Conservation (phyloP, 64 coral and sea anemone species). For the Dendrophyllia cribrosa region DNA sequence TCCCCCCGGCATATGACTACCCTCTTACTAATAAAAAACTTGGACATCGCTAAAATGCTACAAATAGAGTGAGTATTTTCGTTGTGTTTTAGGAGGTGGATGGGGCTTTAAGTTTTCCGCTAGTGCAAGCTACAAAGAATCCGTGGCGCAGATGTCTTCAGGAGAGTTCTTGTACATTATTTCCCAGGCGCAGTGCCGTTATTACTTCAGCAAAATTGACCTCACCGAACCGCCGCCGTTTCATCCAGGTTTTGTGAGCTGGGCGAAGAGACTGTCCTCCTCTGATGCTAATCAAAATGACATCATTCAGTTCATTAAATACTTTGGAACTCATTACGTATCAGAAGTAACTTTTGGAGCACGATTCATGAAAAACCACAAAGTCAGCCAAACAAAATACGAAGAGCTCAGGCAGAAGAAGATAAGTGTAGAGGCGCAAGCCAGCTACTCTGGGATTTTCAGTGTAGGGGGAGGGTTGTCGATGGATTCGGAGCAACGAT, state of each 20-base stretch:
- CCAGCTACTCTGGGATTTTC: constrained; percentile 19
- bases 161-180: constrained; percentile 43
- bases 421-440: constrained; percentile 47
- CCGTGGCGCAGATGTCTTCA: background rate
- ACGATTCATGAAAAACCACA: constrained; percentile 43
- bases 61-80: background rate
- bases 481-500: constrained; percentile 24
- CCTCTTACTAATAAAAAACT: no score
- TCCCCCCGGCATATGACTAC: background rate
- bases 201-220: constrained; percentile 50
- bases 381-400: constrained; percentile 8
- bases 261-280: background rate
- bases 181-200: constrained; percentile 37
- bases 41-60: no score
- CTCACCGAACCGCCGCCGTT: background rate
- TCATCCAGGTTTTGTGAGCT: constrained; percentile 40
- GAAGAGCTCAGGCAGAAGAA: background rate
- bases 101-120: constrained; percentile 57
- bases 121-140: constrained; percentile 49
- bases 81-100: background rate
- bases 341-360: constrained; percentile 40
- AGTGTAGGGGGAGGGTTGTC: constrained; percentile 19
- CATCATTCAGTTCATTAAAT: constrained; percentile 27
- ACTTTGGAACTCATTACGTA: constrained; percentile 48
- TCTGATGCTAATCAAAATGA: background rate